A percentile compares a stretch with the other conserved stretches of the same genome.
phyloP scores from a whole-genome alignment of 2,888 invertebrate species.

The Stenurella melanura region DNA sequence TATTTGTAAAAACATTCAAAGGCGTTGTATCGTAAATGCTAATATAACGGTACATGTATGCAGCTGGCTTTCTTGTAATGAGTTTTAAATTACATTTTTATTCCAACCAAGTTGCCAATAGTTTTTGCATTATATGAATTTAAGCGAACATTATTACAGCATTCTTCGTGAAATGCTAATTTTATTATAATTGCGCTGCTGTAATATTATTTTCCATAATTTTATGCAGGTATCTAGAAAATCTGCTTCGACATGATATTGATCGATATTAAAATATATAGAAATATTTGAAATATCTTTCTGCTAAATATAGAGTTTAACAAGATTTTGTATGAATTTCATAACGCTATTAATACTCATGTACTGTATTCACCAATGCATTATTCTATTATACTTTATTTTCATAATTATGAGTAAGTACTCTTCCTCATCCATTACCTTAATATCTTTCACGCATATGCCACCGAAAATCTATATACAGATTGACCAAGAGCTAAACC shows the following conservation, averaged over 20 bases:
- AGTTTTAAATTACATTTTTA: slow-evolving; percentile 30
- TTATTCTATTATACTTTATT: no score
- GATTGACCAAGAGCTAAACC: no score
- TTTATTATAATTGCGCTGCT: slow-evolving; percentile 5
- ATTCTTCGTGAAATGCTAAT: slow-evolving; percentile 3
- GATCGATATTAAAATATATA: neutral
- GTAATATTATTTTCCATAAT: neutral
- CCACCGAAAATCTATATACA: no score
- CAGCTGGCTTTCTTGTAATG: slow-evolving; percentile 17
- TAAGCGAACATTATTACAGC: neutral
- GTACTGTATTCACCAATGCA: no score
- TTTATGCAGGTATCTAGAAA: neutral
- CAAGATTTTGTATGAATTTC: slow-evolving; percentile 28
- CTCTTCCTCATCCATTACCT: no score
- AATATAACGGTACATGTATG: slow-evolving; percentile 19
- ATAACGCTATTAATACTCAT: no score
- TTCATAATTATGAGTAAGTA: no score
- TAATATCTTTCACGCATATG: no score
- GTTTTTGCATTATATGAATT: slow-evolving; percentile 3
- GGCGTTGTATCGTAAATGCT: slow-evolving; percentile 16
- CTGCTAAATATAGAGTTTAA: neutral
- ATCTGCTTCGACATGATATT: neutral
- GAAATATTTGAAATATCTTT: neutral
- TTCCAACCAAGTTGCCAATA: neutral
- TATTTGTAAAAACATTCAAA: neutral